Evolutionary conservation across 1,140 invertebrate species (phyloP), one percentile per base, ranked within the genome.

Genomic region (Pseudomyrmex flavicornis): DNA sequence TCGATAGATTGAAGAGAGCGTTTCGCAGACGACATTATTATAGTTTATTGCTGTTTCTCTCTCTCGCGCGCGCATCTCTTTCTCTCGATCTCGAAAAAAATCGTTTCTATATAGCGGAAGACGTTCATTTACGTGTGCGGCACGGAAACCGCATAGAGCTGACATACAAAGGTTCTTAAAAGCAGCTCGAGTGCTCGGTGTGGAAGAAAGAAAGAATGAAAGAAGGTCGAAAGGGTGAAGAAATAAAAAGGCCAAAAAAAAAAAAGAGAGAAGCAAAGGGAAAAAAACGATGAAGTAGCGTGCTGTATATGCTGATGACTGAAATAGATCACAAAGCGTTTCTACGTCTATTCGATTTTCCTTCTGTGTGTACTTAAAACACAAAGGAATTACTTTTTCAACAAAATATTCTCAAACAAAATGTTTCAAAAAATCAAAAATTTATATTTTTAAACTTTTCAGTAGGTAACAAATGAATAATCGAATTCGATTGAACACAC

Each of bases 301-400:
- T 44, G 58, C 13, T 7, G 48, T 58, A 75, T 66, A 56, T 8
- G 22, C n/a, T 35, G 22, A 13, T 1, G 35, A 70, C 50, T 20
- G 72, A 50, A 76, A n/a, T 63, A 75, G 85, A 66, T 73, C 59
- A 56, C 50, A 22, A 87, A 76, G 83, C 20, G 76, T 72, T 86
- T 70, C 15, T 17, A 13, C 15, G 66, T 58, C 74, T 61, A 46
- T 82, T 85, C 50, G 62, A 68, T 58, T 44, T 73, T 17, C 52
- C 5, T 35, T 7, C 35, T 35, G 35, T 35, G 5, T 35, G 5
- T 26, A 35, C 35, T 35, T 35, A 7, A 35, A 35, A 35, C 35
- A 35, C 35, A 35, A 35, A 35, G 35, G 35, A 35, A 35, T 35
- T 35, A 35, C 35, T 35, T 35, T 35, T 35, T 35, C 35, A 35